A percentile compares a stretch with the other conserved stretches of the same genome.
Conservation (phyloP, 1,140 invertebrate genomes). For the Zaprionus ghesquierei region DNA sequence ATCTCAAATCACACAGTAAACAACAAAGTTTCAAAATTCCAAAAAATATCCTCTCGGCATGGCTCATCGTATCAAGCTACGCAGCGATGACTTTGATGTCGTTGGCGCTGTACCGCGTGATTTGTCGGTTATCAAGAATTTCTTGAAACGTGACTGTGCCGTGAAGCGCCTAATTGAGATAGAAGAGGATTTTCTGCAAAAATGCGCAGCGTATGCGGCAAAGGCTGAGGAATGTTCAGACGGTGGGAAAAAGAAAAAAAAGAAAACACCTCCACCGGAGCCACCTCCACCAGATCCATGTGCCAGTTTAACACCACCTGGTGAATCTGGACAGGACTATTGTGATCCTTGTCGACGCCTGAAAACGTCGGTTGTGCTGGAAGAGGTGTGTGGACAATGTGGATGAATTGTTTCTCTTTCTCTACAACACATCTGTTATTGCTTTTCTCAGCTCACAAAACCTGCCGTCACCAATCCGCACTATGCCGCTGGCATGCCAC, state of each 20-base stretch:
- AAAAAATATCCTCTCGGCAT: slow-evolving; percentile 42
- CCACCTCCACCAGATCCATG: slow-evolving; percentile 29
- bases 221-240: background rate
- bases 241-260: background rate
- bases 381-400: slow-evolving; percentile 47
- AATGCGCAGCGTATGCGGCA: background rate
- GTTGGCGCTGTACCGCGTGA: slow-evolving; percentile 67
- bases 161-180: slow-evolving; percentile 64
- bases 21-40: slow-evolving; percentile 16
- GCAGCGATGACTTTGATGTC: slow-evolving; percentile 62
- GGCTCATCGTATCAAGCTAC: slow-evolving; percentile 55
- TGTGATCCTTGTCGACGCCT: slow-evolving; percentile 56
- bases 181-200: slow-evolving; percentile 51
- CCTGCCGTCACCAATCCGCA: slow-evolving; percentile 50
- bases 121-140: slow-evolving; percentile 67
- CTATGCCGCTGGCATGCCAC: slow-evolving; percentile 1
- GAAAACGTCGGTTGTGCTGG: slow-evolving; percentile 54
- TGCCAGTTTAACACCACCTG: slow-evolving; percentile 12
- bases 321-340: background rate
- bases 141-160: slow-evolving; percentile 63
- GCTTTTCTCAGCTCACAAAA: slow-evolving; percentile 36
- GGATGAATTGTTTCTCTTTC: background rate
- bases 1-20: background rate
- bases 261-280: background rate
- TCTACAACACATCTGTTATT: background rate